A percentile compares a stretch with the other conserved stretches of the same genome.
phyloP scores from a whole-genome alignment of 2,113 vertebrate genomes.

The Myiopsitta monachus region DNA sequence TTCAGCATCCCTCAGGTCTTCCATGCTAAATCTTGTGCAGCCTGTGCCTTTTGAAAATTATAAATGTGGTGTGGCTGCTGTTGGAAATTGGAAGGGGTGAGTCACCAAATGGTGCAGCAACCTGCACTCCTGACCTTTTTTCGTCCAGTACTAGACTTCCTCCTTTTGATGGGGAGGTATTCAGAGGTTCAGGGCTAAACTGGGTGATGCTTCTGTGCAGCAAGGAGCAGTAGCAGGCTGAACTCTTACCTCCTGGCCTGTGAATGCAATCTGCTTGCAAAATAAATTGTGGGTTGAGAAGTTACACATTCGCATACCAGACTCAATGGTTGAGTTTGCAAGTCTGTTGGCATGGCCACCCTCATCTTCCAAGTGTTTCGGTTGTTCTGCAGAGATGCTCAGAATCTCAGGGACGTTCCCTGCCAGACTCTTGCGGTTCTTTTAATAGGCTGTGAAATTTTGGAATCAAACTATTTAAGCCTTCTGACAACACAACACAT shows the following conservation, averaged over 20 bases:
- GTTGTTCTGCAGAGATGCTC: not conserved
- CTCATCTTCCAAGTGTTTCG: not conserved
- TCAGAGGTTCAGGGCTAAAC: not conserved
- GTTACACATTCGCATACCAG: not conserved
- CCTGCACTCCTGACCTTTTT: not conserved
- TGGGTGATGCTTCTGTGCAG: rapidly evolving
- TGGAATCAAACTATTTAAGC: slow-evolving; percentile 26
- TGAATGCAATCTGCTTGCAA: not conserved
- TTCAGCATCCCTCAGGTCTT: not conserved
- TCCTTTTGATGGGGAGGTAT: not conserved
- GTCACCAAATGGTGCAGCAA: not conserved
- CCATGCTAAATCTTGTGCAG: not conserved
- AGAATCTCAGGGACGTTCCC: not conserved
- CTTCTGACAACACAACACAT: slow-evolving; percentile 30
- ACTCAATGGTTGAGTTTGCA: not conserved
- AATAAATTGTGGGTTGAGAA: not conserved
- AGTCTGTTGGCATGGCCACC: not conserved
- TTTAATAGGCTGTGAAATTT: slow-evolving; percentile 42
- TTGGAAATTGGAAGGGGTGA: not conserved
- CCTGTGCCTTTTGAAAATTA: not conserved
- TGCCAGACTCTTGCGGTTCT: not conserved
- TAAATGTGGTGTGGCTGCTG: not conserved
- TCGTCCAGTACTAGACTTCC: not conserved
- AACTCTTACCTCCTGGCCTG: not conserved
- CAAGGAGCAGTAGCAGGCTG: not conserved